Percentiles rank a stretch among this genome's conserved stretches.
Evolutionary conservation across 2,113 vertebrate genomes (phyloP).

Genomic region (Sebastes fasciatus): DNA sequence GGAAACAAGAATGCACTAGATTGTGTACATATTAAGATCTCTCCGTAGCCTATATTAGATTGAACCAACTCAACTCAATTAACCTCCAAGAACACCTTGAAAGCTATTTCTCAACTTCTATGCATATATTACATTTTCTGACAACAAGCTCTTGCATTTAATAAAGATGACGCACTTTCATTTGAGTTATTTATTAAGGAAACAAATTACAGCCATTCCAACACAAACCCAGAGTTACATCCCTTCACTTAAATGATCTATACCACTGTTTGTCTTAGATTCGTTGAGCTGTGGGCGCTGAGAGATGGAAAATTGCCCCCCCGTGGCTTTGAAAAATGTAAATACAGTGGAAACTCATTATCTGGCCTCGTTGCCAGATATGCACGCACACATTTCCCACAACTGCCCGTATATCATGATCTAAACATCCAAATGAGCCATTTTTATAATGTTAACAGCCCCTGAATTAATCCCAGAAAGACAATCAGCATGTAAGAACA

Average conservation of each 20-base stretch:
- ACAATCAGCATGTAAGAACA: neutral
- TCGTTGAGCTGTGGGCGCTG: neutral
- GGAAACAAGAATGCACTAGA: neutral
- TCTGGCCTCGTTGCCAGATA: neutral
- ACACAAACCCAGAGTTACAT: neutral
- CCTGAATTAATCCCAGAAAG: neutral
- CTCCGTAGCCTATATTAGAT: too few relatives aligned
- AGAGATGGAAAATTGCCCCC: constrained; percentile 5
- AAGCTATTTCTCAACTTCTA: neutral
- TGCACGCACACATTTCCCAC: neutral
- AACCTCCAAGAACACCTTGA: neutral
- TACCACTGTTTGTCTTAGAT: neutral
- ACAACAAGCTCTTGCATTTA: neutral
- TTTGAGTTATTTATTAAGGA: neutral
- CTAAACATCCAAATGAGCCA: constrained; percentile 2
- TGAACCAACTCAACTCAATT: neutral
- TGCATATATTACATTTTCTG: neutral
- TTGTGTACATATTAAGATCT: neutral
- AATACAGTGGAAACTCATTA: constrained; percentile 27
- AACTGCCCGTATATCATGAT: neutral
- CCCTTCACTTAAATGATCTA: neutral
- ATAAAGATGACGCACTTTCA: neutral
- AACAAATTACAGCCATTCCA: neutral
- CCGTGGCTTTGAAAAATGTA: constrained; percentile 30
- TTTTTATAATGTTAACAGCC: neutral